Evolutionary conservation across 2,888 invertebrate species (phyloP).

Genomic region (Apeira syringaria): DNA sequence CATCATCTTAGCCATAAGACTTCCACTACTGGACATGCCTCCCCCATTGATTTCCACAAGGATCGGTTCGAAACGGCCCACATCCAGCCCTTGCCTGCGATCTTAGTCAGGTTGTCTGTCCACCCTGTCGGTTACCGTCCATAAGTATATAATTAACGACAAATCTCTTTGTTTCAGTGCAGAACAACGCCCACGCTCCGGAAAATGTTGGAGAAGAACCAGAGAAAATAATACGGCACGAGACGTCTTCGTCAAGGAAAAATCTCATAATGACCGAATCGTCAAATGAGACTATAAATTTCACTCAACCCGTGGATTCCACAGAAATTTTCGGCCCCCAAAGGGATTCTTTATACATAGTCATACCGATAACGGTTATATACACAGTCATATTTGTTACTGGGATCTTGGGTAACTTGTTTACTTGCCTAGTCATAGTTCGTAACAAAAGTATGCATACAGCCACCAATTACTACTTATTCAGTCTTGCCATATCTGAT

Average conservation of each 20-base stretch:
- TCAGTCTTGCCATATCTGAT: constrained; percentile 93
- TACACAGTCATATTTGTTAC: constrained; percentile 91
- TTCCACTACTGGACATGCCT: too few species aligned
- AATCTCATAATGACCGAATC: constrained; percentile 19
- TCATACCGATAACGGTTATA: constrained; percentile 89
- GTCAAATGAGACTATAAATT: constrained; percentile 30
- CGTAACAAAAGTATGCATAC: constrained; percentile 93
- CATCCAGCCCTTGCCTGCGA: too few species aligned
- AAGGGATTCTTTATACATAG: constrained; percentile 84
- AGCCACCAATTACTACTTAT: constrained; percentile 91
- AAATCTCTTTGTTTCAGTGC: constrained; percentile 7
- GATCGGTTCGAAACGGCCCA: too few species aligned
- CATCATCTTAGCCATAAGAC: too few species aligned
- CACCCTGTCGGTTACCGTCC: too few species aligned
- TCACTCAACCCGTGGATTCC: constrained; percentile 47
- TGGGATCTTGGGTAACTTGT: constrained; percentile 91
- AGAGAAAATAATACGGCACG: too few species aligned
- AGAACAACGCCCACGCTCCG: too few species aligned
- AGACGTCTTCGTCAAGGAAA: not conserved
- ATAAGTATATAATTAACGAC: too few species aligned
- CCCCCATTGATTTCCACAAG: too few species aligned
- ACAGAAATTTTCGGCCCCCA: constrained; percentile 67
- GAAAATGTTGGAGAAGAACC: too few species aligned
- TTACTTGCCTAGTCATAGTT: constrained; percentile 93
- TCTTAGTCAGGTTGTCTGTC: too few species aligned